Evolutionary conservation across 2,113 vertebrate species (phyloP).

Genomic region (Chamaea fasciata): DNA sequence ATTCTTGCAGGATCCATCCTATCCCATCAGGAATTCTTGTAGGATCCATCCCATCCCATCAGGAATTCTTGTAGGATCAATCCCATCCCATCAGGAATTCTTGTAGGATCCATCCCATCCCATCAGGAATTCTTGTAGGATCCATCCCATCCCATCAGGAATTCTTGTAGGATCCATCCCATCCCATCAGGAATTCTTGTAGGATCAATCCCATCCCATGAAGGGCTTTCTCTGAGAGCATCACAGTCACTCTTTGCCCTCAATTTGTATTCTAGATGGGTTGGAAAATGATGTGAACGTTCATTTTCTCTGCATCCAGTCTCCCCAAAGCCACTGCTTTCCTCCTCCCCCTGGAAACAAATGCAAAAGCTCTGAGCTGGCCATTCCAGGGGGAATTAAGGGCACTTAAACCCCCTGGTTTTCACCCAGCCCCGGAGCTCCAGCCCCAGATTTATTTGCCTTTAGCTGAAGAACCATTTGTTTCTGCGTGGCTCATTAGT

Average conservation of each 20-base stretch:
- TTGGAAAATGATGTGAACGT: neutral
- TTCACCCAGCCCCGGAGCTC: neutral
- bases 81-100: neutral
- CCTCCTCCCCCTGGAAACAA: neutral
- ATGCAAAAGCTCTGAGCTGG: neutral
- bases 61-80: no score
- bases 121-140: no score
- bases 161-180: neutral
- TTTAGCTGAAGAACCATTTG: neutral
- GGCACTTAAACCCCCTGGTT: neutral
- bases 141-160: neutral
- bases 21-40: no score
- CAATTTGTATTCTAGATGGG: neutral
- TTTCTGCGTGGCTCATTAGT: neutral
- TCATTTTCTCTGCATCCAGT: neutral
- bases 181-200: no score
- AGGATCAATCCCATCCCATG: no score
- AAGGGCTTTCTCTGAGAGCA: neutral
- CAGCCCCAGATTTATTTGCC: neutral
- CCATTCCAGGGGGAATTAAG: neutral
- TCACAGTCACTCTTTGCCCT: neutral
- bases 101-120: neutral
- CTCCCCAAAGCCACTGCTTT: neutral
- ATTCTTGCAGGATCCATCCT: neutral
- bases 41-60: no score